These are phyloP conservation scores for Myzus persicae DNA, from an alignment of 1,140 invertebrate species.

Conservation along the genomic window DNA sequence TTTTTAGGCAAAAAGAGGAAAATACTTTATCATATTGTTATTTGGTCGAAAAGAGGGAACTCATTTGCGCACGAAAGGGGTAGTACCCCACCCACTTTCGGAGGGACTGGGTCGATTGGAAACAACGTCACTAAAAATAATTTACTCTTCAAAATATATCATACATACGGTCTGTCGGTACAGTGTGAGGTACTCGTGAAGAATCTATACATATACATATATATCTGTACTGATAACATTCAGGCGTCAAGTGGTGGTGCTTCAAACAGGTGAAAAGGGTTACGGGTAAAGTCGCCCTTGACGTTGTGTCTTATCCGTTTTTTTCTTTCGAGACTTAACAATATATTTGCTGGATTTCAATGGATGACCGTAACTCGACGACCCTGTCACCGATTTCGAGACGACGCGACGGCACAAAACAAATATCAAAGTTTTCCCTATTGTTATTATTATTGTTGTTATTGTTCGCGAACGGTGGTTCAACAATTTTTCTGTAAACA, in stretches of 20 bases:
- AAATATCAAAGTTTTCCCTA: not conserved
- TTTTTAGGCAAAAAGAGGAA: not conserved
- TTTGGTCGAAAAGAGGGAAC: not conserved
- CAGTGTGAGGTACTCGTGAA: not conserved
- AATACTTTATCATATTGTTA: not conserved
- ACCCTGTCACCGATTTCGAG: not conserved
- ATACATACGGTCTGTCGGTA: not conserved
- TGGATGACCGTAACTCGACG: not conserved
- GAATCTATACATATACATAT: no score
- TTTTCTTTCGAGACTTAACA: not conserved
- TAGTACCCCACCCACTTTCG: not conserved
- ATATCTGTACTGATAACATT: not conserved
- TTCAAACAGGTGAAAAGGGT: not conserved
- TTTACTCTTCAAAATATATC: not conserved
- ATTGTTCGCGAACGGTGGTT: not conserved
- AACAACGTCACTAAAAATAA: not conserved
- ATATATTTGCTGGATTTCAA: not conserved
- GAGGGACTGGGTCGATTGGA: not conserved
- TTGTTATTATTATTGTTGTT: not conserved
- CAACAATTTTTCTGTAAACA: no score
- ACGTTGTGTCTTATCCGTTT: not conserved
- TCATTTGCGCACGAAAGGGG: no score
- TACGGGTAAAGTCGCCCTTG: not conserved
- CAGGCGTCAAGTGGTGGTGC: not conserved
- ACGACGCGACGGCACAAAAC: not conserved